Base-by-base conservation (phyloP, 2,113 vertebrate genomes). In the Microtus montanus region DNA sequence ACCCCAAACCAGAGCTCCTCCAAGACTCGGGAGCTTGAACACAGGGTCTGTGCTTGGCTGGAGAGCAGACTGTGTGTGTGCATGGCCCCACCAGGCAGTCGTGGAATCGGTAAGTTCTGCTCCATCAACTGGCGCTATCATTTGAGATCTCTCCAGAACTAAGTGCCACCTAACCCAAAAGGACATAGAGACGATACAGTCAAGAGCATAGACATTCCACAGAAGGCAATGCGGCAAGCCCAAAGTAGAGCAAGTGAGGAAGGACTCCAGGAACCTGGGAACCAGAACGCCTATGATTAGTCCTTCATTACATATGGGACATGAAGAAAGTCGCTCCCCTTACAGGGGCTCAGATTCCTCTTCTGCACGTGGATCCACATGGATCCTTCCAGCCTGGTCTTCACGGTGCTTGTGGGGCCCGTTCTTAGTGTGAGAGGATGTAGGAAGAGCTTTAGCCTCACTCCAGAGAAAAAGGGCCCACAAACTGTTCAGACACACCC, bases 121-220 rank as follows among this genome's bases (percentile, higher is more conserved):
- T 64, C 28, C 87, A 66, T 80, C n/a, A 3, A 0, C 85, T 47
- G 38, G 47, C 35, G 5, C 33, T 13, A 54, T 24, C 61, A 38
- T 20, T 61, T 64, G 26, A 66, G 20, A 71, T 64, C 52, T 54
- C 49, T 74, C 77, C 10, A 49, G 80, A 85, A 35, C 44, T n/a
- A 63, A 87, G 79, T 44, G 26, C 49, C 0, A 13, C 74, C 83
- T 35, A 70, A 47, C 52, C 64, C 12, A 54, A 70, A 44, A 74
- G 71, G 41, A 64, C 7, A 12, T 20, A 61, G 70, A 41, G 44
- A 26, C 63, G 38, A 28, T 41, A 12, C 1, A 14, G 2, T 1
- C 35, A 5, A 24, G 64, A 15, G 47, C 1, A 1, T 6, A 9
- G 13, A 0, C 10, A 5, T 41, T 35, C 0, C 2, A 12, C 2